Percentiles rank a stretch among this genome's conserved stretches.
These are phyloP conservation scores for Pyrrhura leucotis DNA, from an alignment of 2,797 vertebrate genomes.

Conservation along the genomic window DNA sequence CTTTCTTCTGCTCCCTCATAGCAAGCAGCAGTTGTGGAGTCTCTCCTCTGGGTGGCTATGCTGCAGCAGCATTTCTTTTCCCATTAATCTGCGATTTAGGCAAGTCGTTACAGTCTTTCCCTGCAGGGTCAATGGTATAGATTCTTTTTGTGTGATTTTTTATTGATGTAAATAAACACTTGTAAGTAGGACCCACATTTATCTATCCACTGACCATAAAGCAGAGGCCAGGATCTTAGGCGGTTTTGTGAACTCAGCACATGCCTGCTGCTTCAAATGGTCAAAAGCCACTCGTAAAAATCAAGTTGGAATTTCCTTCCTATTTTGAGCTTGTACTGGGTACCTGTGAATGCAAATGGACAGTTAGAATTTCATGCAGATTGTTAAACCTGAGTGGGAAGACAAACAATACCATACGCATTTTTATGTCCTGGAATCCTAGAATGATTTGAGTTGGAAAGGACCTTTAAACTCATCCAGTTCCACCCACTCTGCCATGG, in stretches of 20 bases:
- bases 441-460: not conserved
- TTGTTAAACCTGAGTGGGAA: not conserved
- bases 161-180: not conserved
- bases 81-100: not conserved
- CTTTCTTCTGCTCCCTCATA: not conserved
- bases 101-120: not conserved
- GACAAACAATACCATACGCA: not conserved
- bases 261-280: not conserved
- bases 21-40: not conserved
- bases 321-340: not conserved
- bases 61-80: not conserved
- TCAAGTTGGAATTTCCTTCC: not conserved
- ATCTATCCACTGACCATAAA: not conserved
- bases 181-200: not conserved
- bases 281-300: not conserved
- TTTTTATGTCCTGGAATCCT: not conserved
- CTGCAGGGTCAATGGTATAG: not conserved
- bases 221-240: not conserved
- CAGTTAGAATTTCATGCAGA: slow-evolving; percentile 28
- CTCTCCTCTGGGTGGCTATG: slow-evolving; percentile 11
- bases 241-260: not conserved
- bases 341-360: not conserved
- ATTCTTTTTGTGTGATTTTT: not conserved
- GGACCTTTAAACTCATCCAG: not conserved
- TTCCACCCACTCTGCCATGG: not conserved